Conservation (phyloP, 2,888 invertebrate species). For the Lypha dubia region DNA sequence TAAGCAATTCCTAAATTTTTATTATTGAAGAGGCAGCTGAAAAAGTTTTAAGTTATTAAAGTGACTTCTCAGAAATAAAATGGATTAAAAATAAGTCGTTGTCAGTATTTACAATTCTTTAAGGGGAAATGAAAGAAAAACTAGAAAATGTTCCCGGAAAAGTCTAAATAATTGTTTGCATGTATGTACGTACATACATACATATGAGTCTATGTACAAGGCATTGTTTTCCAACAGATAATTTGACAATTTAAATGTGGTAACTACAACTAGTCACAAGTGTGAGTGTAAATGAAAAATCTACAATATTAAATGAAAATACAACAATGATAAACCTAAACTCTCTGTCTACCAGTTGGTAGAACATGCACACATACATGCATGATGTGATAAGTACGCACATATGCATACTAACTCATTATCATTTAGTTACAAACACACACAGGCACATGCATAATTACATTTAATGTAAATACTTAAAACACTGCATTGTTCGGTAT, state of each 20-base stretch:
- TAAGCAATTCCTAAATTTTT: too few relatives aligned
- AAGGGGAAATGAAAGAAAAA: background rate
- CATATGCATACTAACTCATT: background rate
- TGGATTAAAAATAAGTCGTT: background rate
- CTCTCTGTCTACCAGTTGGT: background rate
- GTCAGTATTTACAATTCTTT: background rate
- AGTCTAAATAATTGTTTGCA: background rate
- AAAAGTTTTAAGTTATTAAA: background rate
- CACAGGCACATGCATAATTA: background rate
- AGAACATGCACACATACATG: background rate
- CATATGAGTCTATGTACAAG: background rate
- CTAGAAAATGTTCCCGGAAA: background rate
- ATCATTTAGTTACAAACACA: background rate
- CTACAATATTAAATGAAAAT: constrained; percentile 43
- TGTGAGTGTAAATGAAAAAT: constrained; percentile 22
- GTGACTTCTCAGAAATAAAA: background rate
- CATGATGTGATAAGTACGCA: background rate
- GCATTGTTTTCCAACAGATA: constrained; percentile 31
- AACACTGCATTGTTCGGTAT: background rate
- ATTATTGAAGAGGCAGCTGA: too few relatives aligned
- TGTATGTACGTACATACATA: too few relatives aligned
- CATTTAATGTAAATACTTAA: constrained; percentile 24
- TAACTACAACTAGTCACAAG: constrained; percentile 34
- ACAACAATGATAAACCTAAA: constrained; percentile 9
- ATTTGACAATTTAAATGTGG: constrained; percentile 43